Percentiles rank a stretch among this genome's conserved stretches.
Evolutionary conservation across 2,888 invertebrate species (phyloP).

Genomic region (Argyresthia goedartella): DNA sequence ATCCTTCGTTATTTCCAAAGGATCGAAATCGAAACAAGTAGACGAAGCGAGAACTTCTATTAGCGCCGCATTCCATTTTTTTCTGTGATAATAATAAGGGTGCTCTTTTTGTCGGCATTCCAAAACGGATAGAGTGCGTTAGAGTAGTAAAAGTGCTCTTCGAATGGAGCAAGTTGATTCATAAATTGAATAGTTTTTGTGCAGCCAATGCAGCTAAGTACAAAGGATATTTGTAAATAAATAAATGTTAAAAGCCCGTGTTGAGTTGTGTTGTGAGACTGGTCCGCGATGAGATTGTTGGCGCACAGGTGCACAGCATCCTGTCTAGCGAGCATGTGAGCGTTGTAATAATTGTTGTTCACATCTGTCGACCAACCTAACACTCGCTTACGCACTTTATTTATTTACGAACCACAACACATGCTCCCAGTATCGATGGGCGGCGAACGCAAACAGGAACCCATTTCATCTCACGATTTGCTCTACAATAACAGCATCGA

Average conservation of each 20-base stretch:
- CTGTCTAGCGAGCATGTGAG: slow-evolving; percentile 37
- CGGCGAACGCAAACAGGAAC: neutral
- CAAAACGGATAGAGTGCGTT: neutral
- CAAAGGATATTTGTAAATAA: neutral
- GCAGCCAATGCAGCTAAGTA: neutral
- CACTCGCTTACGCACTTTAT: slow-evolving; percentile 3
- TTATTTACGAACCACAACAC: neutral
- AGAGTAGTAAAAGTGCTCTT: neutral
- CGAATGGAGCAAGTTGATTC: neutral
- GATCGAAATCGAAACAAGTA: too few relatives aligned
- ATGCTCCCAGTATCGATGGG: neutral
- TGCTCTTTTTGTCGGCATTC: slow-evolving; percentile 26
- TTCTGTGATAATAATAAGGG: slow-evolving; percentile 10
- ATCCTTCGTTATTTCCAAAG: too few relatives aligned
- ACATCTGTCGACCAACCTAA: slow-evolving; percentile 41
- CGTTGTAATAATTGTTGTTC: slow-evolving; percentile 34
- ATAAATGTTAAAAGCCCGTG: slow-evolving; percentile 4
- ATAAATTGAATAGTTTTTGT: neutral
- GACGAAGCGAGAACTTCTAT: too few relatives aligned
- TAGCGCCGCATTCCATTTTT: neutral
- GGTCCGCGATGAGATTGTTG: slow-evolving; percentile 31
- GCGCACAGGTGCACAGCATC: slow-evolving; percentile 60
- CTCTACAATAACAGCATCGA: neutral
- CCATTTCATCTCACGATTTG: neutral
- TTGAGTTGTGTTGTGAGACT: slow-evolving; percentile 40